These are phyloP conservation scores for Aleiodes testaceus DNA, from an alignment of 2,888 invertebrate species.

Conservation along the genomic window DNA sequence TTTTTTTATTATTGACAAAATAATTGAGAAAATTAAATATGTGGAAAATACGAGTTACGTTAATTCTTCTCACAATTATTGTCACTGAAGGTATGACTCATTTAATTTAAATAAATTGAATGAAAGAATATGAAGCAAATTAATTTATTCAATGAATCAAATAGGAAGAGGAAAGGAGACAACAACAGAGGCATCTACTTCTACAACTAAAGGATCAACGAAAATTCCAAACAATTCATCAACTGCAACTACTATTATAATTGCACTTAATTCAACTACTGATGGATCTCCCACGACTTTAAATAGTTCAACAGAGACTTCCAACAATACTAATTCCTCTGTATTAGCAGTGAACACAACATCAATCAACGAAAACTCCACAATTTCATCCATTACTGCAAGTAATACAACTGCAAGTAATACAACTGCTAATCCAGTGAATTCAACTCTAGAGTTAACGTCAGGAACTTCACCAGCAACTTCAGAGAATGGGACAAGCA, in stretches of 20 bases:
- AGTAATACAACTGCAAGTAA: no score
- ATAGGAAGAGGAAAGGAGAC: not conserved
- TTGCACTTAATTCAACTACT: not conserved
- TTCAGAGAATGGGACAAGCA: no score
- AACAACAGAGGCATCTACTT: not conserved
- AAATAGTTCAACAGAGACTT: no score
- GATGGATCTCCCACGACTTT: not conserved
- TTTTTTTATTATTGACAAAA: not conserved
- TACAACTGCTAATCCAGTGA: no score
- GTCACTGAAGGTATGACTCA: constrained; percentile 38
- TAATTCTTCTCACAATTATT: not conserved
- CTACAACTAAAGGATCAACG: constrained; percentile 36
- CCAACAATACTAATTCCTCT: no score
- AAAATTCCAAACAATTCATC: constrained; percentile 34
- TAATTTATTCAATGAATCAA: no score
- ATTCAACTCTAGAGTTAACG: no score
- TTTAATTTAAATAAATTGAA: not conserved
- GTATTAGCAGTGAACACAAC: no score
- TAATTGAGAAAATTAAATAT: not conserved
- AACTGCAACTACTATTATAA: not conserved
- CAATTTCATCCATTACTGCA: no score
- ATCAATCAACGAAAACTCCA: no score
- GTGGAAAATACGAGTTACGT: not conserved
- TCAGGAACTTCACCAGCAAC: no score
- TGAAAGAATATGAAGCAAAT: not conserved